Conservation (phyloP, 2,797 vertebrate species). For the Lagodon rhomboides region DNA sequence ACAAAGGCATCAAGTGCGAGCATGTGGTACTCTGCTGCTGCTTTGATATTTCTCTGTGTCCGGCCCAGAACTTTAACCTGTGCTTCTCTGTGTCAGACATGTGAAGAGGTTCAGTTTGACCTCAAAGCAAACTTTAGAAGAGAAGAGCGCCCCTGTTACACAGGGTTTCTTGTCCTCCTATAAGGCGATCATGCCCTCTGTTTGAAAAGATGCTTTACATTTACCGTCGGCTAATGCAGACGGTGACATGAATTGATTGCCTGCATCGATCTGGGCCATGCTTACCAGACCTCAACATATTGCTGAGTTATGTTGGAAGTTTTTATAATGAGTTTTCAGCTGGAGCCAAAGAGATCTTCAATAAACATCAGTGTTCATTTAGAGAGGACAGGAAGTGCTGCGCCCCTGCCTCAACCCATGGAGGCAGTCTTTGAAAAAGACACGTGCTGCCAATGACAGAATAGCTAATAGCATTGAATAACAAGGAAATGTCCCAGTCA, state of each 20-base stretch:
- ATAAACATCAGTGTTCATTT: slow-evolving; percentile 68
- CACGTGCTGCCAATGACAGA: slow-evolving; percentile 21
- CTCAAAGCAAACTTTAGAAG: slow-evolving; percentile 28
- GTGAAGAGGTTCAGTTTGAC: slow-evolving; percentile 53
- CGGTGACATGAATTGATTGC: slow-evolving; percentile 76
- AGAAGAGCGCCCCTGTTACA: slow-evolving; percentile 2
- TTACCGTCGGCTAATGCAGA: slow-evolving; percentile 71
- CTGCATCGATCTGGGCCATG: slow-evolving; percentile 66
- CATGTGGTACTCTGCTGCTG: slow-evolving; percentile 16
- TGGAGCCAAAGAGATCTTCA: slow-evolving; percentile 67
- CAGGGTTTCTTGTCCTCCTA: slow-evolving; percentile 14
- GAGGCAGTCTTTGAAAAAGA: slow-evolving; percentile 34
- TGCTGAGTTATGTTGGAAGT: slow-evolving; percentile 77
- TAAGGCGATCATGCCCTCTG: slow-evolving; percentile 43
- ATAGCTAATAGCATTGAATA: slow-evolving; percentile 22
- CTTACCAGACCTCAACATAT: slow-evolving; percentile 76
- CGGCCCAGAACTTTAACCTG: slow-evolving; percentile 32
- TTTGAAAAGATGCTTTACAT: slow-evolving; percentile 71
- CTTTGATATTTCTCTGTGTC: slow-evolving; percentile 29
- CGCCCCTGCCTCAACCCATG: slow-evolving; percentile 18
- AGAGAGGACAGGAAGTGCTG: slow-evolving; percentile 51
- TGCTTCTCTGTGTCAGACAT: slow-evolving; percentile 33
- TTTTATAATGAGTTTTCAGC: slow-evolving; percentile 74
- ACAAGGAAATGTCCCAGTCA: slow-evolving; percentile 32
- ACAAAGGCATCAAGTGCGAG: slow-evolving; percentile 25